Percentiles rank a stretch among this genome's conserved stretches.
Evolutionary conservation across 1,140 invertebrate species (phyloP).

Genomic region (Anthonomus grandis): DNA sequence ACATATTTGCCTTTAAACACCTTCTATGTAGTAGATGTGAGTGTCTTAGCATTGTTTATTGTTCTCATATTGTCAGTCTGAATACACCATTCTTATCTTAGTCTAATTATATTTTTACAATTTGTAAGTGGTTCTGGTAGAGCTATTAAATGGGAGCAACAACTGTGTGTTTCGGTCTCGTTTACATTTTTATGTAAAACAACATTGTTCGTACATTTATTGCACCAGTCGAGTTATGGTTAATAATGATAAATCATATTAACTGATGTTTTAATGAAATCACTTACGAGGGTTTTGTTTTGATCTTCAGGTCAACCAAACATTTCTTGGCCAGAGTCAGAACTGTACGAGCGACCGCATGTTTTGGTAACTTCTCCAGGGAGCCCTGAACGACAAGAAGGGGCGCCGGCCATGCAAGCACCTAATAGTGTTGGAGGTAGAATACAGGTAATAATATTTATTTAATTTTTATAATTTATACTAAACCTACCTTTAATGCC

Average conservation of each 20-base stretch:
- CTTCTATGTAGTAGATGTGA: too few species aligned
- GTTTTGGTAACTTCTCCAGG: conserved; percentile 85
- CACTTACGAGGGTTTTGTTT: neutral
- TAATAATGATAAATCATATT: neutral
- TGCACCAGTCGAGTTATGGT: too few species aligned
- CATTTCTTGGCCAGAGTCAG: conserved; percentile 36
- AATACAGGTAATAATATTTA: conserved; percentile 54
- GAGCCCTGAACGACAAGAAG: conserved; percentile 56
- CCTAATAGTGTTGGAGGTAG: conserved; percentile 62
- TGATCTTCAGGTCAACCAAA: conserved; percentile 37
- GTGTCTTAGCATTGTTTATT: too few species aligned
- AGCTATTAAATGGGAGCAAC: conserved; percentile 46
- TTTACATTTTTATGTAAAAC: neutral
- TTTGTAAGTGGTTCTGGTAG: too few species aligned
- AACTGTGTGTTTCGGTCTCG: conserved; percentile 40
- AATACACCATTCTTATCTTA: too few species aligned
- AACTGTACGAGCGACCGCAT: conserved; percentile 45
- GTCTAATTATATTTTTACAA: too few species aligned
- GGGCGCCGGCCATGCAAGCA: conserved; percentile 30
- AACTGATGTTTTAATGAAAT: neutral
- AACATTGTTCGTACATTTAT: neutral
- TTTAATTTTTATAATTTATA: too few species aligned
- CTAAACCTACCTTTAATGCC: too few species aligned
- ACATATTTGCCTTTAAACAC: too few species aligned
- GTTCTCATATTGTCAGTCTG: too few species aligned